These are phyloP conservation scores for Caenorhabditis wallacei DNA, from an alignment of 2,888 invertebrate genomes.

Conservation along the genomic window DNA sequence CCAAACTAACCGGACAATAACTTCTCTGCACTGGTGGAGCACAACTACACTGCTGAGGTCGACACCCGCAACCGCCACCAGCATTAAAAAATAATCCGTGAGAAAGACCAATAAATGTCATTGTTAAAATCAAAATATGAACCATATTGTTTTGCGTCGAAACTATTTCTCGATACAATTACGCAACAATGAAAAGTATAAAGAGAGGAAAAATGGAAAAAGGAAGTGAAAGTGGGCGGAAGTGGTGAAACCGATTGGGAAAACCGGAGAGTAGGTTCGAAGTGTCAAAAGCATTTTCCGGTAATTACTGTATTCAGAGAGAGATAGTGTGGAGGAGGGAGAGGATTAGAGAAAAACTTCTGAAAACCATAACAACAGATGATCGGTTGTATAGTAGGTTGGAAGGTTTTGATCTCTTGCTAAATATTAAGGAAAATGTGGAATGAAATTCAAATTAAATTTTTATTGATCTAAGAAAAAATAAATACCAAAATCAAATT, in stretches of 20 bases:
- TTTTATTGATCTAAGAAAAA: background rate
- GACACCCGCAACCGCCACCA: constrained; percentile 43
- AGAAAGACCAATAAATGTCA: background rate
- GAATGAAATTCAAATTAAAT: background rate
- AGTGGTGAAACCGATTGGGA: constrained; percentile 40
- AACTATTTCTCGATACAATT: background rate
- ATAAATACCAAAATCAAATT: background rate
- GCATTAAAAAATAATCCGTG: constrained; percentile 40
- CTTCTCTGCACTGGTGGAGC: constrained; percentile 21
- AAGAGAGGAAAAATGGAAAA: background rate
- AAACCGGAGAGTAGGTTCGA: constrained; percentile 24
- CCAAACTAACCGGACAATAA: constrained; percentile 35
- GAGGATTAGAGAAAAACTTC: constrained; percentile 9
- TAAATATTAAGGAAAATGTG: no score
- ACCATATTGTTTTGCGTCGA: background rate
- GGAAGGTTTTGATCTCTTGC: background rate
- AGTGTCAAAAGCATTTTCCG: constrained; percentile 28
- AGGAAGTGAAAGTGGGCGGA: constrained; percentile 53
- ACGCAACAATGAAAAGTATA: constrained; percentile 1
- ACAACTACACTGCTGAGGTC: constrained; percentile 40
- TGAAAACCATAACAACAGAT: constrained; percentile 18
- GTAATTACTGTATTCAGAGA: constrained; percentile 26
- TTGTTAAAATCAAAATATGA: constrained; percentile 25
- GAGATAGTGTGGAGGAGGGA: constrained; percentile 2
- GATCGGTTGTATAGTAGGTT: constrained; percentile 5